phyloP scores from a whole-genome alignment of 2,888 invertebrate species.

The Buathra laborator region DNA sequence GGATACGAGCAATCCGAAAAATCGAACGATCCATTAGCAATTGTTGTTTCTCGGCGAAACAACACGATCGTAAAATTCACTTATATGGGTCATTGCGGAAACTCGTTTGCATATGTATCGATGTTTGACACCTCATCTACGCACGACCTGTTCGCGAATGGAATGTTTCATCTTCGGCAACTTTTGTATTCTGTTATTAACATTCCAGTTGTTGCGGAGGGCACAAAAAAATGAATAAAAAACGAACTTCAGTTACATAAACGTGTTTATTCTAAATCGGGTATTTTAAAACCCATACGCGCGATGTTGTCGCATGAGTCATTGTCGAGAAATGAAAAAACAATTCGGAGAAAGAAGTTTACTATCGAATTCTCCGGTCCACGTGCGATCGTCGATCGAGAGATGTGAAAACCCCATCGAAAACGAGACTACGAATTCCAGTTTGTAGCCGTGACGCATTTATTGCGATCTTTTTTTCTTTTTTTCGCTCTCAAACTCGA shows the following conservation, averaged over 20 bases:
- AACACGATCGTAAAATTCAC: too few relatives aligned
- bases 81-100: too few relatives aligned
- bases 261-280: slow-evolving; percentile 15
- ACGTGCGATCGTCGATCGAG: not conserved
- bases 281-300: not conserved
- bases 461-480: not conserved
- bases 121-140: too few relatives aligned
- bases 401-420: not conserved
- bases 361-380: not conserved
- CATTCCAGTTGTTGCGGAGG: too few relatives aligned
- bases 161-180: too few relatives aligned
- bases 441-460: not conserved
- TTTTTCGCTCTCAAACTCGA: slow-evolving; percentile 17
- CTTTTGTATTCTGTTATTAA: too few relatives aligned
- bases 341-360: slow-evolving; percentile 35
- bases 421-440: not conserved
- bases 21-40: too few relatives aligned
- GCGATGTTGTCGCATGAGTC: slow-evolving; percentile 12
- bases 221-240: too few relatives aligned
- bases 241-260: not conserved
- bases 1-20: too few relatives aligned
- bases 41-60: too few relatives aligned
- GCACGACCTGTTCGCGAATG: too few relatives aligned
- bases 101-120: too few relatives aligned
- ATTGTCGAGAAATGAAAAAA: slow-evolving; percentile 25